Conservation (phyloP, 1,140 invertebrate species). For the Cydia pomonella region DNA sequence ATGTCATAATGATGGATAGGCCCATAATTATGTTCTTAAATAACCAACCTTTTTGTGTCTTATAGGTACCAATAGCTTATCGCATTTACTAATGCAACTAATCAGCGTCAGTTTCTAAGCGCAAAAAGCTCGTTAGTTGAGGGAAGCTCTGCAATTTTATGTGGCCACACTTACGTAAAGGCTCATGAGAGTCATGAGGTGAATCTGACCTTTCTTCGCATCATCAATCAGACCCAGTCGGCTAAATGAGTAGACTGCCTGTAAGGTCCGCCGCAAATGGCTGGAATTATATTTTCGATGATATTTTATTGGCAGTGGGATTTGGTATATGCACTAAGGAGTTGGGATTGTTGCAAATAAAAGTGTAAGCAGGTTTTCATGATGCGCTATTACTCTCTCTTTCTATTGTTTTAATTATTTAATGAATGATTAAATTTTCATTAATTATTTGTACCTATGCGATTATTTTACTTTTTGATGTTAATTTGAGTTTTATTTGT, state of each 20-base stretch:
- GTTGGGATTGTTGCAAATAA: no score
- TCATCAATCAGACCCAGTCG: slow-evolving; percentile 52
- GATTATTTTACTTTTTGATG: no score
- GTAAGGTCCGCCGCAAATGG: slow-evolving; percentile 1
- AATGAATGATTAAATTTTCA: no score
- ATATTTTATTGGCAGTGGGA: no score
- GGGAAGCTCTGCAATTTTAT: slow-evolving; percentile 15
- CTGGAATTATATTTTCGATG: background rate
- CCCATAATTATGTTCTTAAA: background rate
- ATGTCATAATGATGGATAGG: background rate
- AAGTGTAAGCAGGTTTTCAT: background rate
- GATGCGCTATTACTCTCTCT: background rate
- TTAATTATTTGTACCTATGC: no score
- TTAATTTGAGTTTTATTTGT: no score
- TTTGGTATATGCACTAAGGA: no score
- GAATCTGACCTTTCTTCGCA: slow-evolving; percentile 45
- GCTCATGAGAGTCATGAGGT: background rate
- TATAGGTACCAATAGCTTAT: slow-evolving; percentile 44
- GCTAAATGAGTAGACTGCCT: slow-evolving; percentile 36
- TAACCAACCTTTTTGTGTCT: slow-evolving; percentile 42
- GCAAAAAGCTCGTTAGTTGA: slow-evolving; percentile 21
- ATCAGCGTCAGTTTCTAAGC: background rate
- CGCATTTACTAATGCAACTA: slow-evolving; percentile 25
- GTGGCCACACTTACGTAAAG: slow-evolving; percentile 17
- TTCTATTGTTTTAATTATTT: no score